These are phyloP conservation scores for Dryoscopus gambensis DNA, from an alignment of 2,113 vertebrate genomes.

Conservation along the genomic window DNA sequence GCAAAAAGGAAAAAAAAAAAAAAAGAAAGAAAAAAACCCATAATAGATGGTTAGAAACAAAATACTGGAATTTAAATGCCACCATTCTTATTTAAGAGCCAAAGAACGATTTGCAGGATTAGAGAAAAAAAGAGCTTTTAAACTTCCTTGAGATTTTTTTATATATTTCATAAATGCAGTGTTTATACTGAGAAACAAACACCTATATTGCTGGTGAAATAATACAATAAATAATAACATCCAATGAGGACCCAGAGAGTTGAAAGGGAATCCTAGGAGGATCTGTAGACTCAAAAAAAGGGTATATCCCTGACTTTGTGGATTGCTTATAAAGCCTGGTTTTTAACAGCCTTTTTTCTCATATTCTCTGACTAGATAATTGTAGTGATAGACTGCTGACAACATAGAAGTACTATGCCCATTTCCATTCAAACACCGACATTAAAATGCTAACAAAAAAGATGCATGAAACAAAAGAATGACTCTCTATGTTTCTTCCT, in stretches of 20 bases:
- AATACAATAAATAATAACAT: neutral
- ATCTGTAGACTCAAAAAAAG: neutral
- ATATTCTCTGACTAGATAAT: neutral
- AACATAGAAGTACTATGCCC: neutral
- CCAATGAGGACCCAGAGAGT: neutral
- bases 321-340: neutral
- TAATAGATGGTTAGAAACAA: conserved; percentile 77
- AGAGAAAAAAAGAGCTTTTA: conserved; percentile 46
- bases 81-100: conserved; percentile 79
- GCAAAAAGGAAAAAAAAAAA: conserved; percentile 73
- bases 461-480: neutral
- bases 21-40: conserved; percentile 81
- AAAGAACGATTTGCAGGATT: conserved; percentile 79
- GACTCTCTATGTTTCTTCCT: neutral
- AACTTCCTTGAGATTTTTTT: conserved; percentile 16
- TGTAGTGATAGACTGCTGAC: neutral
- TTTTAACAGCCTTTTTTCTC: neutral
- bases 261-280: neutral
- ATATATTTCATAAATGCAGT: conserved; percentile 22
- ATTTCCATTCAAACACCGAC: conserved; percentile 1
- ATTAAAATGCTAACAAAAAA: conserved; percentile 6
- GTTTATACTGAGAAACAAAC: conserved; percentile 30
- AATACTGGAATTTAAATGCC: conserved; percentile 84
- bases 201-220: neutral
- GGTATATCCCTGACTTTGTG: neutral